These are phyloP conservation scores for Mustela erminea DNA, from an alignment of 2,797 vertebrate species.

Conservation along the genomic window DNA sequence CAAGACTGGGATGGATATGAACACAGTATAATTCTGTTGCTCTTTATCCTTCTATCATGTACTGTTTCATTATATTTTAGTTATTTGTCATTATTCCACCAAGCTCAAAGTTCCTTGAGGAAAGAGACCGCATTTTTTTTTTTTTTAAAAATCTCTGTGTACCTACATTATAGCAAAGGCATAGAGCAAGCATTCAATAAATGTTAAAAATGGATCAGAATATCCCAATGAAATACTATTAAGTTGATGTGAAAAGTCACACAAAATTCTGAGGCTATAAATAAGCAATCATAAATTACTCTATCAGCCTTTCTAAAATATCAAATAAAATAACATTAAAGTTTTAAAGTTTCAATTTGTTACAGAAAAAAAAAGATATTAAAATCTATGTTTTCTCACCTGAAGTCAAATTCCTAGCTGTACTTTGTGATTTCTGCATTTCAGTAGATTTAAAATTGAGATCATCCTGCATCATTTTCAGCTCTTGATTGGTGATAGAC, in stretches of 20 bases:
- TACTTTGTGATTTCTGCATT: constrained; percentile 97
- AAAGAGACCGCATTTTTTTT: background rate
- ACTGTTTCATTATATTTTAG: constrained; percentile 28
- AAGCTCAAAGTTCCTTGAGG: background rate
- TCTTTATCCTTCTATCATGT: background rate
- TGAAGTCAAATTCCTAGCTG: constrained; percentile 93
- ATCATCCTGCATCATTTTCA: constrained; percentile 97
- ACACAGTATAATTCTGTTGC: background rate
- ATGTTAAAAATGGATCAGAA: constrained; percentile 38
- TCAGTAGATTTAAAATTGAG: constrained; percentile 97
- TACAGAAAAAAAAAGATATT: background rate
- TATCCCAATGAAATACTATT: background rate
- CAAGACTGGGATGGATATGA: background rate
- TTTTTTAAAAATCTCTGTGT: background rate
- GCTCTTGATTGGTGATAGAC: constrained; percentile 94
- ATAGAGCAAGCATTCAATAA: constrained; percentile 27
- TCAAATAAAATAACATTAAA: constrained; percentile 1
- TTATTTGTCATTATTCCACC: background rate
- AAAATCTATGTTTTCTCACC: constrained; percentile 85
- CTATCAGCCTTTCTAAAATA: constrained; percentile 27
- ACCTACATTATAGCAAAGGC: background rate
- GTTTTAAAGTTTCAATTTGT: constrained; percentile 22
- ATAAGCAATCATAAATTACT: constrained; percentile 29
- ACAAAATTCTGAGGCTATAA: constrained; percentile 43
- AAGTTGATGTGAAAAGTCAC: background rate